Evolutionary conservation across 2,888 invertebrate genomes (phyloP).

Genomic region (Nemotelus pantherinus): DNA sequence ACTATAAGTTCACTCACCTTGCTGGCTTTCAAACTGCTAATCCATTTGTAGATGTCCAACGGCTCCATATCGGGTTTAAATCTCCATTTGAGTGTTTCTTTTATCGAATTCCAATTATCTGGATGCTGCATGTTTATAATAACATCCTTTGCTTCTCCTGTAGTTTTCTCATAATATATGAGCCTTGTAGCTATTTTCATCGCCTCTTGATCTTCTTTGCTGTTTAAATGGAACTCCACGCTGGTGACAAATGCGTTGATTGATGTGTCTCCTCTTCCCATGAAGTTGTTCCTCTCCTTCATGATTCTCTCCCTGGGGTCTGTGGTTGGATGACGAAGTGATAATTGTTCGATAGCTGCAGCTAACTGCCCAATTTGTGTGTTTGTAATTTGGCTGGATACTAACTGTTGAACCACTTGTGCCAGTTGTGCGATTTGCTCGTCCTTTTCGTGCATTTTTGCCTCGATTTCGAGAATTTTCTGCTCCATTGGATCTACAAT

Average conservation of each 20-base stretch:
- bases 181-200: not conserved
- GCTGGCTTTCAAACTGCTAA: not conserved
- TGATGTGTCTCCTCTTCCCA: not conserved
- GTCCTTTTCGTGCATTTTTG: not conserved
- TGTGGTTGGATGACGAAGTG: not conserved
- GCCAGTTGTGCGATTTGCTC: not conserved
- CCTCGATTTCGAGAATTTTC: no score
- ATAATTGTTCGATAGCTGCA: not conserved
- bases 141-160: not conserved
- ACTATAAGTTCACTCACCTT: not conserved
- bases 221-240: no score
- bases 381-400: not conserved
- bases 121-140: not conserved
- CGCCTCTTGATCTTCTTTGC: no score
- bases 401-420: not conserved
- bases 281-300: not conserved
- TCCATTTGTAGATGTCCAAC: not conserved
- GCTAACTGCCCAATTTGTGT: not conserved
- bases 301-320: not conserved
- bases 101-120: not conserved
- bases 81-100: not conserved
- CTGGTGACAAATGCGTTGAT: not conserved
- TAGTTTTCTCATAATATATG: not conserved
- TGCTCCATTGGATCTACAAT: no score
- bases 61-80: constrained; percentile 5